Percentiles rank a stretch among this genome's conserved stretches.
These are phyloP conservation scores for Scolopax rusticola DNA, from an alignment of 2,797 vertebrate genomes.

Conservation along the genomic window DNA sequence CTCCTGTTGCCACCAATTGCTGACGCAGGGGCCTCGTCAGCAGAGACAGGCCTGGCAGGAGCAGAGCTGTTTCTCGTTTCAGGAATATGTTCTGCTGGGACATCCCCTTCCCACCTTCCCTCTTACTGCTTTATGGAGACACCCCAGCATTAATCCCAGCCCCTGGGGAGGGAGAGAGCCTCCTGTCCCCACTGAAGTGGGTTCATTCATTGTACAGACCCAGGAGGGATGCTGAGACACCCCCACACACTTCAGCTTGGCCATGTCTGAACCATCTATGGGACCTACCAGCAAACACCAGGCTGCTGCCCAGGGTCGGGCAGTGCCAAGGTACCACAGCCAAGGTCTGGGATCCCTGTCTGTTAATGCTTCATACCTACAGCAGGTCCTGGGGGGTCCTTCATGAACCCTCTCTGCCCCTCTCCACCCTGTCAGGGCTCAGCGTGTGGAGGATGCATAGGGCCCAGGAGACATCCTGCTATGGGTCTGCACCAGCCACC, in stretches of 20 bases:
- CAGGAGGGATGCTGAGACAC: not conserved
- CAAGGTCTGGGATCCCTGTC: not conserved
- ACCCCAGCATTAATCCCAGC: not conserved
- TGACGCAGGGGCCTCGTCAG: too few species aligned
- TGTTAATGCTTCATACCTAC: not conserved
- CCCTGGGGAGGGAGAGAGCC: not conserved
- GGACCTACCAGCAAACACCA: rapidly evolving
- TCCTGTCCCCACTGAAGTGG: rapidly evolving
- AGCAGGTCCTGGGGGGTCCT: not conserved
- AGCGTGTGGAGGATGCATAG: rapidly evolving
- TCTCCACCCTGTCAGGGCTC: not conserved
- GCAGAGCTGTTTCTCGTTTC: rapidly evolving
- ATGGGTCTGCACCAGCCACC: not conserved
- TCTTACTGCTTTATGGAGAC: not conserved
- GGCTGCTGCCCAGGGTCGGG: not conserved
- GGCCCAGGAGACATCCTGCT: not conserved
- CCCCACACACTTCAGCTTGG: not conserved
- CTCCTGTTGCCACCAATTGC: not conserved
- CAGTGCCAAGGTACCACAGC: not conserved
- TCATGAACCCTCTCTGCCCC: not conserved
- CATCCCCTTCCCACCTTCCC: not conserved
- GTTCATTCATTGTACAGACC: rapidly evolving
- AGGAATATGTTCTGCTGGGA: not conserved
- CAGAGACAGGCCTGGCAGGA: not conserved
- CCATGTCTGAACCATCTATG: rapidly evolving